Evolutionary conservation across 2,113 vertebrate genomes (phyloP), one percentile per base, ranked within the genome.

Genomic region (Pelecanoides urinatrix): DNA sequence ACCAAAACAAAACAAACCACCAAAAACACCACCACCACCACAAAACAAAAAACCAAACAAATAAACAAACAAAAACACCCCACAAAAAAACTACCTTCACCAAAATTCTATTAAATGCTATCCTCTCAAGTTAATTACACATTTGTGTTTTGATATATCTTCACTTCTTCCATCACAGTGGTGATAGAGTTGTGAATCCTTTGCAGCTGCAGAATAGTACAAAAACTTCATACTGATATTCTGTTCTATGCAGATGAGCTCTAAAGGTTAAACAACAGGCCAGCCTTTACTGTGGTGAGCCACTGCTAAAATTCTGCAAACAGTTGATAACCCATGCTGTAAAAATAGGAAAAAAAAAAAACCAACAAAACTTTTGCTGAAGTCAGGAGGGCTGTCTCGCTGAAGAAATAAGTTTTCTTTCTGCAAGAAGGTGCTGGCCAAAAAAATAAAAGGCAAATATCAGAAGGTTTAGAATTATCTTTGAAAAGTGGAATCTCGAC

Each of bases 401-500:
- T 53, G 42, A 88, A 88, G 34, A 83, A 88, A 72, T 74, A 50
- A 9, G 13, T 52, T 81, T 88, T 65, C 26, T 89, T 94, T 73
- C 71, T 79, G 40, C 15, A 82, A 65, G 42, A 90, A 75, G 18
- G 17, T 75, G 30, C 40, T 76, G 62, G 36, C 52, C 58, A 91
- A 68, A 67, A 91, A 67, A 73, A 63, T 47, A 82, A 81, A 59
- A 25, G 27, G 66, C 53, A 90, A 89, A 40, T 75, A 89, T 52
- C 49, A 59, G 38, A 65, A 27, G 0, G 70, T 88, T 92, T 75
- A 70, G 73, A 94, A 84, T 74, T 74, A 67, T 71, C n/a, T 94
- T 84, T 78, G 68, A 87, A 81, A 71, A 91, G 56, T 63, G 38
- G 79, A 96, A 92, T 74, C 68, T 94, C 88, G 79, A 58, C 68